A percentile compares a stretch with the other conserved stretches of the same genome.
These are phyloP conservation scores for Sinelater perroti DNA, from an alignment of 2,888 invertebrate genomes.

Conservation along the genomic window DNA sequence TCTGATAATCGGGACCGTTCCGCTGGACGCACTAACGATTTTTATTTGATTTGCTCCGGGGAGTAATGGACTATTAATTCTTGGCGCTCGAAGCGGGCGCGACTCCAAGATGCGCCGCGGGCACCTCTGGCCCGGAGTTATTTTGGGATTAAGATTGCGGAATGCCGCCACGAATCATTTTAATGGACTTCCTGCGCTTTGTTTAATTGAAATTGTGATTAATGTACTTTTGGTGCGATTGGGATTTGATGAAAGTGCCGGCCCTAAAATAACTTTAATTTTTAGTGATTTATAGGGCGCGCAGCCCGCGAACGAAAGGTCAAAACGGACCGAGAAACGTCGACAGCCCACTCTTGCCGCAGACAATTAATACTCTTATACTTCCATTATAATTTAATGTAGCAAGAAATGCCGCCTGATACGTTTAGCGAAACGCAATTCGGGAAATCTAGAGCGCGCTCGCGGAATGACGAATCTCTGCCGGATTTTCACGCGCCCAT, in stretches of 20 bases:
- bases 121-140: constrained; percentile 17
- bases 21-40: constrained; percentile 44
- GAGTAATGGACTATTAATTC: constrained; percentile 48
- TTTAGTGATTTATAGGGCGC: constrained; percentile 21
- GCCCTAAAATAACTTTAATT: constrained; percentile 22
- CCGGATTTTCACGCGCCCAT: too few relatives aligned
- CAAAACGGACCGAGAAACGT: neutral
- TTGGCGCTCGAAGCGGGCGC: too few relatives aligned
- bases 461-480: too few relatives aligned
- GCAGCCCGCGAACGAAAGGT: constrained; percentile 15
- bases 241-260: constrained; percentile 28
- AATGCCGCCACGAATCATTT: constrained; percentile 41
- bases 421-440: too few relatives aligned
- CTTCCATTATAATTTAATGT: neutral
- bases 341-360: neutral
- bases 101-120: constrained; percentile 23
- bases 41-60: constrained; percentile 48
- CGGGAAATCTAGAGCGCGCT: too few relatives aligned
- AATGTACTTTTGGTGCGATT: constrained; percentile 38
- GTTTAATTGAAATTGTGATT: constrained; percentile 51
- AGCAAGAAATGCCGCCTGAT: too few relatives aligned
- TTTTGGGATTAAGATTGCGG: constrained; percentile 43
- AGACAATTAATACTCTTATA: constrained; percentile 7
- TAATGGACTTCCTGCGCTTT: constrained; percentile 45
- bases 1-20: constrained; percentile 47